Conservation (phyloP, 2,113 vertebrate species). For the Vanacampus margaritifer region DNA sequence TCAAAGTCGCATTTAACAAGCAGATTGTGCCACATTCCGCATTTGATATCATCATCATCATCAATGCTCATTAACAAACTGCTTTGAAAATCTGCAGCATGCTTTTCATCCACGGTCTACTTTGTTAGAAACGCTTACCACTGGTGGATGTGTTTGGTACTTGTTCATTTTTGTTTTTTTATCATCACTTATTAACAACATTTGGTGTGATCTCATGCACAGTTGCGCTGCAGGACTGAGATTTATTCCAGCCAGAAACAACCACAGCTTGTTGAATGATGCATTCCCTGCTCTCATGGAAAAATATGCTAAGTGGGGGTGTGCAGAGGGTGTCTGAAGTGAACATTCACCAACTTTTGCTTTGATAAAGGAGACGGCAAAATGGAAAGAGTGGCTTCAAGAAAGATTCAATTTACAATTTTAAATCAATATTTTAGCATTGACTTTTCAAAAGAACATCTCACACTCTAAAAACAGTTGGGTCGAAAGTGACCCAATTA, state of each 20-base stretch:
- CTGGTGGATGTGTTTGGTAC: constrained; percentile 43
- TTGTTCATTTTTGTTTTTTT: constrained; percentile 36
- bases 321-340: neutral
- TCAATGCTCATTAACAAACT: constrained; percentile 52
- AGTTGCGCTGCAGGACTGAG: constrained; percentile 26
- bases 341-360: constrained; percentile 21
- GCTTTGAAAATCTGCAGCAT: constrained; percentile 49
- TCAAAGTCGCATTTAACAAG: constrained; percentile 50
- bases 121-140: constrained; percentile 52
- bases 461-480: no score
- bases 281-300: constrained; percentile 46
- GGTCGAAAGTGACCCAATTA: no score
- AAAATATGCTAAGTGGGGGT: constrained; percentile 34
- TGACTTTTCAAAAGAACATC: constrained; percentile 8
- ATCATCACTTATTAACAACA: constrained; percentile 27
- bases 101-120: constrained; percentile 53
- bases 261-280: constrained; percentile 56
- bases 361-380: constrained; percentile 17
- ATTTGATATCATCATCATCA: constrained; percentile 47
- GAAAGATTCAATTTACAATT: no score
- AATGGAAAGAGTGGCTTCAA: no score
- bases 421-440: neutral
- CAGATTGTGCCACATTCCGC: constrained; percentile 33
- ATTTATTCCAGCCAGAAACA: constrained; percentile 53
- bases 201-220: constrained; percentile 21